Conservation (phyloP, 1,140 invertebrate species). For the Popillia japonica region DNA sequence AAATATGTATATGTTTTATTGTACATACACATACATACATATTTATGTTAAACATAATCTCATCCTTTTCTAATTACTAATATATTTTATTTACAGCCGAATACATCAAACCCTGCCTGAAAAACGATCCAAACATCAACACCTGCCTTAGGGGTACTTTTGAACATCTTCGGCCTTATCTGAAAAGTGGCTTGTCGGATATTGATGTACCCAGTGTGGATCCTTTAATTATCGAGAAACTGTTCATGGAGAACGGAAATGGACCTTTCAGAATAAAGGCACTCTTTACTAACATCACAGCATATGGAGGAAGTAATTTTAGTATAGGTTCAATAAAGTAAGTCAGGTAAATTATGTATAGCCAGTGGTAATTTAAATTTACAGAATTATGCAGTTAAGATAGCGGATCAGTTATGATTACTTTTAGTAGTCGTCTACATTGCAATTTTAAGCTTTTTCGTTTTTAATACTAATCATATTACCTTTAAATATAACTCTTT, state of each 20-base stretch:
- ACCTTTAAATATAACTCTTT: no score
- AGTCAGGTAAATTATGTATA: constrained; percentile 42
- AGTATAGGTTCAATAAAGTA: constrained; percentile 66
- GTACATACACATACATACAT: no score
- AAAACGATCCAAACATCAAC: constrained; percentile 72
- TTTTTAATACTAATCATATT: not conserved
- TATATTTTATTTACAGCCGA: constrained; percentile 68
- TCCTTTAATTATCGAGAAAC: constrained; percentile 71
- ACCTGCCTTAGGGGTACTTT: constrained; percentile 73
- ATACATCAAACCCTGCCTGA: constrained; percentile 74
- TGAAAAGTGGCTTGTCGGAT: constrained; percentile 72
- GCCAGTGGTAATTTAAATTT: not conserved
- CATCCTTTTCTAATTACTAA: no score
- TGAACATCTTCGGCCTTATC: constrained; percentile 75
- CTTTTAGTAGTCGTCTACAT: no score
- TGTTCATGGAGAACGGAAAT: constrained; percentile 78
- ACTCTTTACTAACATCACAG: constrained; percentile 75
- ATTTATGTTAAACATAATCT: no score
- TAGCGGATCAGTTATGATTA: no score
- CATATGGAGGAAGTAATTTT: constrained; percentile 76
- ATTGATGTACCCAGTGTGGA: constrained; percentile 76
- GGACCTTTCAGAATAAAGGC: constrained; percentile 76
- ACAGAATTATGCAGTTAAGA: no score
- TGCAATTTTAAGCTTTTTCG: no score
- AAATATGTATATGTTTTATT: no score